A percentile compares a stretch with the other conserved stretches of the same genome.
phyloP scores from a whole-genome alignment of 2,888 invertebrate species.

The Neria commutata region DNA sequence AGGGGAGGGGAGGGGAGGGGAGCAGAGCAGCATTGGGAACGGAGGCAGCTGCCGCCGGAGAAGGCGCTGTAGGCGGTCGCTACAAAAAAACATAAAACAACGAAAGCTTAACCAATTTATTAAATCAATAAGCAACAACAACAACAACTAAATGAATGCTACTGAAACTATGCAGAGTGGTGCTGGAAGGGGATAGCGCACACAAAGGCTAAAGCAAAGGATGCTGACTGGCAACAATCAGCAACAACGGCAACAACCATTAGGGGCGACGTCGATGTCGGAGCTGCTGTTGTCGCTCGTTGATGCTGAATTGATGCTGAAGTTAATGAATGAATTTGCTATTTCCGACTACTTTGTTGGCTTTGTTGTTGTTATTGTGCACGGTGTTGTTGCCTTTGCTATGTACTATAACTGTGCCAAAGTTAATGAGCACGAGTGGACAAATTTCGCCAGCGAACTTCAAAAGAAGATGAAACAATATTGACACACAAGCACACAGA shows the following conservation, averaged over 20 bases:
- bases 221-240: background rate
- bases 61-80: no score
- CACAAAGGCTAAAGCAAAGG: background rate
- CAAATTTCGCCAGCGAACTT: background rate
- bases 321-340: background rate
- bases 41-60: no score
- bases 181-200: background rate
- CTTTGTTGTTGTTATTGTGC: background rate
- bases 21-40: no score
- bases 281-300: background rate
- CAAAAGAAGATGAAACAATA: background rate
- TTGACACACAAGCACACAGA: background rate
- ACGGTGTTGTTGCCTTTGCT: background rate
- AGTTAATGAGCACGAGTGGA: constrained; percentile 1
- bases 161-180: no score
- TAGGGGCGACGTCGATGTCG: background rate
- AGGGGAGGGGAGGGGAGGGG: no score
- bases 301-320: background rate
- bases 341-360: background rate
- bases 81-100: background rate
- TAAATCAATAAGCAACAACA: background rate
- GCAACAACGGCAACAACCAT: background rate
- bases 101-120: background rate
- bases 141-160: background rate
- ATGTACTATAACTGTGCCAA: background rate